Evolutionary conservation across 2,113 vertebrate species (phyloP).

Genomic region (Stigmatopora argus): DNA sequence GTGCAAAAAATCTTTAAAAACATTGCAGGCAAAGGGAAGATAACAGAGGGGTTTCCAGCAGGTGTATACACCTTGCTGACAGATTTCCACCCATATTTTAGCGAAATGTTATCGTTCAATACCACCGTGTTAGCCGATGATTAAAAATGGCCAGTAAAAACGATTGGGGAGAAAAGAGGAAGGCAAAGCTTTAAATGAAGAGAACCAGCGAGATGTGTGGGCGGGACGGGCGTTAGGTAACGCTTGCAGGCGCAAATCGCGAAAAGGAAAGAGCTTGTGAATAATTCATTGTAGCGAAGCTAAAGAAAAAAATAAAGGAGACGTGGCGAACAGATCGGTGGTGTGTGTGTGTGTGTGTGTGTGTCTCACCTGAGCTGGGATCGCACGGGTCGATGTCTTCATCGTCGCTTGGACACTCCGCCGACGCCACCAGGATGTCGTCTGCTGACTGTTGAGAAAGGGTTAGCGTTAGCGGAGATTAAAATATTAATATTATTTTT

Average conservation of each 20-base stretch:
- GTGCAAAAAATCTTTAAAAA: too few species aligned
- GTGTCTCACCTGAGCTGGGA: conserved; percentile 90
- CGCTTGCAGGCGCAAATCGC: conserved; percentile 21
- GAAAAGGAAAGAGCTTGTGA: conserved; percentile 41
- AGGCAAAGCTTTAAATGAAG: conserved; percentile 29
- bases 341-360: background rate
- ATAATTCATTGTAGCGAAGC: conserved; percentile 40
- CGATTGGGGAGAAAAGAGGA: background rate
- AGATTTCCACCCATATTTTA: too few species aligned
- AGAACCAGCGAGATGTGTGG: conserved; percentile 6
- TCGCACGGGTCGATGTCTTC: conserved; percentile 96
- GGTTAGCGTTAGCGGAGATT: background rate
- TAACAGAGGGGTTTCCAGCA: too few species aligned
- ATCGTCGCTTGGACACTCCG: conserved; percentile 91
- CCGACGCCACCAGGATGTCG: conserved; percentile 90
- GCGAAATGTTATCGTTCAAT: too few species aligned
- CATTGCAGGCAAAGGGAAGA: too few species aligned
- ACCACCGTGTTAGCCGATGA: too few species aligned
- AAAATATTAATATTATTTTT: background rate
- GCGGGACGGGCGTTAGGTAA: conserved; percentile 25
- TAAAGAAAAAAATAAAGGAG: conserved; percentile 6
- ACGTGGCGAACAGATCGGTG: background rate
- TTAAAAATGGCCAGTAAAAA: background rate
- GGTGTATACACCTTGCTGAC: too few species aligned
- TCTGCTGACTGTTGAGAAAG: conserved; percentile 77